Evolutionary conservation across 2,888 invertebrate genomes (phyloP).

Genomic region (Bombylius major): DNA sequence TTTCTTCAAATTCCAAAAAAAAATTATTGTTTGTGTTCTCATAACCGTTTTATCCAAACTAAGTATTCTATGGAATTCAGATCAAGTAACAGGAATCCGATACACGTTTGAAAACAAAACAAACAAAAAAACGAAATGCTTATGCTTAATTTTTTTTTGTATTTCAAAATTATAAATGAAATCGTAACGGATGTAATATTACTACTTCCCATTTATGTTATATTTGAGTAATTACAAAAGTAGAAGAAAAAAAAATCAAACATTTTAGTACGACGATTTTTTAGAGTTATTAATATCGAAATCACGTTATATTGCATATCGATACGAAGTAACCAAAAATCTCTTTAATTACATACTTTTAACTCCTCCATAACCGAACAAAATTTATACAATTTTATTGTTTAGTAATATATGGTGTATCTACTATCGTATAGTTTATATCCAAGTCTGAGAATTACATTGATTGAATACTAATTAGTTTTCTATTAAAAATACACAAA

Average conservation of each 20-base stretch:
- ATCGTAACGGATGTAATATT: conserved; percentile 8
- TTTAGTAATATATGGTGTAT: too few species aligned
- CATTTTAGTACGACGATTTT: too few species aligned
- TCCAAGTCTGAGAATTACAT: not conserved
- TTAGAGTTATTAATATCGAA: not conserved
- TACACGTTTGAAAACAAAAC: not conserved
- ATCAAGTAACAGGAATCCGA: conserved; percentile 8
- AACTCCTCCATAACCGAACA: too few species aligned
- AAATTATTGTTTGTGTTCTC: not conserved
- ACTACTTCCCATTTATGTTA: not conserved
- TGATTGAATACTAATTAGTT: conserved; percentile 3
- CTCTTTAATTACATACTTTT: not conserved
- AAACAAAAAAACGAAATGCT: too few species aligned
- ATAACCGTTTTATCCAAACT: not conserved
- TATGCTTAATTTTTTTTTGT: not conserved
- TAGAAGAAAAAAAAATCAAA: too few species aligned
- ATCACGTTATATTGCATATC: conserved; percentile 1
- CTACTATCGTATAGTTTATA: too few species aligned
- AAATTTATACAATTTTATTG: too few species aligned
- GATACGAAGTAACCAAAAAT: not conserved
- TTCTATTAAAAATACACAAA: not conserved
- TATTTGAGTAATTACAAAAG: too few species aligned
- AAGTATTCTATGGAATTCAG: conserved; percentile 7
- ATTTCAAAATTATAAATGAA: not conserved
- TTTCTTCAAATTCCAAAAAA: not conserved